These are phyloP conservation scores for Trinectes maculatus DNA, from an alignment of 2,113 vertebrate genomes.

Conservation along the genomic window DNA sequence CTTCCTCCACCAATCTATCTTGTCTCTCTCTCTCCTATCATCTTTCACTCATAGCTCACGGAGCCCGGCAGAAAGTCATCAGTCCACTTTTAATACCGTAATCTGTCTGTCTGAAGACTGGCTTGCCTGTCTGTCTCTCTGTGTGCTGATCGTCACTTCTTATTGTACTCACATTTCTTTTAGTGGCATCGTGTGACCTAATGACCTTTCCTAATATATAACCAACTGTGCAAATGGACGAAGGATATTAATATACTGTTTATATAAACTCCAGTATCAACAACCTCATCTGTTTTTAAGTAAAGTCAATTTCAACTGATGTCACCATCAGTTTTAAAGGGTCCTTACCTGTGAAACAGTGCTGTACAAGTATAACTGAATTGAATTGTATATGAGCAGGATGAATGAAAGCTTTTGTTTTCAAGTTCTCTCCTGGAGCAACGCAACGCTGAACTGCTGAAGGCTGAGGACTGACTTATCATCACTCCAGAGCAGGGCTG, in stretches of 20 bases:
- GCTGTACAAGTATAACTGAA: neutral
- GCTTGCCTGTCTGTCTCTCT: constrained; percentile 14
- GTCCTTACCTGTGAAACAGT: no score
- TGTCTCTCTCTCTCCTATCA: constrained; percentile 61
- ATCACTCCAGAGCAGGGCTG: constrained; percentile 37
- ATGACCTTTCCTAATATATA: neutral
- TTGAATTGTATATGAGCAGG: neutral
- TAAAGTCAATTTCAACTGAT: neutral
- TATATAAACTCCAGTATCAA: no score
- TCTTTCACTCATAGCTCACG: constrained; percentile 69
- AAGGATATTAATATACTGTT: no score
- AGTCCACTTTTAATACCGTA: constrained; percentile 73
- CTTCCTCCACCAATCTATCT: constrained; percentile 56
- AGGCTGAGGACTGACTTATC: constrained; percentile 47
- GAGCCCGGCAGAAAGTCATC: constrained; percentile 62
- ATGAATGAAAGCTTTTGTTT: constrained; percentile 53
- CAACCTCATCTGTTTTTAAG: neutral
- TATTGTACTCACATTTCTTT: constrained; percentile 1
- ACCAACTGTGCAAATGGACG: no score
- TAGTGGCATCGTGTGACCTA: neutral
- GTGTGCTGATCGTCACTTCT: neutral
- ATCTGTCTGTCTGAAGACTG: constrained; percentile 32
- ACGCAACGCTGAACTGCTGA: constrained; percentile 22
- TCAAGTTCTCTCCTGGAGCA: constrained; percentile 37
- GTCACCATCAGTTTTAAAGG: neutral